Evolutionary conservation across 2,888 invertebrate genomes (phyloP), one percentile per base, ranked within the genome.

Genomic region (Diaperis boleti): DNA sequence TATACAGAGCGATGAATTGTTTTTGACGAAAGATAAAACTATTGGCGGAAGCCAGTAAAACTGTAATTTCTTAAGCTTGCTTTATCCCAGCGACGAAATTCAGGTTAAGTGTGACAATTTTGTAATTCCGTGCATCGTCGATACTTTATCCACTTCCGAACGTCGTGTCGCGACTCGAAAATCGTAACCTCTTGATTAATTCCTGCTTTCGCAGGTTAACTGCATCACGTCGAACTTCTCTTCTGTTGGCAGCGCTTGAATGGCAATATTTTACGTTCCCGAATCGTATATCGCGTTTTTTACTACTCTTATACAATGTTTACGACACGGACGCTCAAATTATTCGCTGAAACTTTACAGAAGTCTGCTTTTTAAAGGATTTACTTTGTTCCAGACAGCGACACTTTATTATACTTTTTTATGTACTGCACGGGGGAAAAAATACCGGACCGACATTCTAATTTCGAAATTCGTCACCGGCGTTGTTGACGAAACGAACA

Each of bases 331-430:
- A 11, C 31, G 26, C 31, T 47, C 26, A 47, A 47, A 47, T 47
- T 47, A 47, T 26, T 47, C 26, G 26, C 8, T 15, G 15, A 47
- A 47, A 47, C 26, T 47, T 47, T 47, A 47, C 47, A 31, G 31
- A 47, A 47, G 26, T 47, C 31, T 47, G 26, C 29, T 29, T 47
- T 47, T 47, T 47, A 47, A 47, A 47, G 33, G 47, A 47, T 47
- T 47, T 22, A 13, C 44, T 22, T 20, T 44, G 22, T 17, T 17
- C 39, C 39, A 3, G 39, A 1, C 20, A 20, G 13, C 18, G 42
- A 18, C 42, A 18, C 20, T 42, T 20, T 42, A 42, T 8, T 18
- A 10, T 10, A 33, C 33, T 33, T 33, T 33, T 33, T 33, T 33
- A 33, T 33, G 2, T 33, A 33, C 11, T 33, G 11, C 11, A 6